A percentile compares a stretch with the other conserved stretches of the same genome.
phyloP scores from a whole-genome alignment of 2,888 invertebrate species.

The Drosophila fulvimacula region DNA sequence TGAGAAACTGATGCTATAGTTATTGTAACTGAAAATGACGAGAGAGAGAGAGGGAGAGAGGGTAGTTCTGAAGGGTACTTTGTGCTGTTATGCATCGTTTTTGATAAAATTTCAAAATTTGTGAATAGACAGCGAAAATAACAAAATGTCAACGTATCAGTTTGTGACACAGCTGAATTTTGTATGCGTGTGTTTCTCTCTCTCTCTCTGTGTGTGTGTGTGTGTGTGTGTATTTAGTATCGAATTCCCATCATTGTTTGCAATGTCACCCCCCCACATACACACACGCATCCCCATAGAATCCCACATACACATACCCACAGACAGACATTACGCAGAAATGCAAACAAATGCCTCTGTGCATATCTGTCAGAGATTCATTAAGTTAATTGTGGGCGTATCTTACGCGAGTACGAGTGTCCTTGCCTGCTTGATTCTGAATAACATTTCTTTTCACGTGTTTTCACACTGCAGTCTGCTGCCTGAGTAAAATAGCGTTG shows the following conservation, averaged over 20 bases:
- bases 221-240: slow-evolving; percentile 1
- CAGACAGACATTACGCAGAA: not conserved
- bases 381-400: slow-evolving; percentile 47
- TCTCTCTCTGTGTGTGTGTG: slow-evolving; percentile 1
- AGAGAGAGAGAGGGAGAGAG: not conserved
- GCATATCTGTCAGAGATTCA: slow-evolving; percentile 35
- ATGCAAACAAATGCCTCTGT: slow-evolving; percentile 20
- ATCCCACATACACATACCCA: not conserved
- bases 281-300: not conserved
- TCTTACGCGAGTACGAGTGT: slow-evolving; percentile 16
- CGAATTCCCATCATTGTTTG: slow-evolving; percentile 7
- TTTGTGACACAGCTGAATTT: slow-evolving; percentile 4
- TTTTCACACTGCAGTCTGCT: slow-evolving; percentile 13
- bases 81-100: slow-evolving; percentile 14
- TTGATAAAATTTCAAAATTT: slow-evolving; percentile 16
- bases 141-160: slow-evolving; percentile 30
- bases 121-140: slow-evolving; percentile 23
- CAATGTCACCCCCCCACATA: not conserved
- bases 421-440: slow-evolving; percentile 17
- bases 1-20: not conserved
- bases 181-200: not conserved
- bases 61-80: not conserved
- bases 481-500: slow-evolving; percentile 63
- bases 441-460: slow-evolving; percentile 28
- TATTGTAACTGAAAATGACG: not conserved